Percentiles rank a stretch among this genome's conserved stretches.
Evolutionary conservation across 1,140 invertebrate species (phyloP).

Genomic region (Drosophila rhopaloa): DNA sequence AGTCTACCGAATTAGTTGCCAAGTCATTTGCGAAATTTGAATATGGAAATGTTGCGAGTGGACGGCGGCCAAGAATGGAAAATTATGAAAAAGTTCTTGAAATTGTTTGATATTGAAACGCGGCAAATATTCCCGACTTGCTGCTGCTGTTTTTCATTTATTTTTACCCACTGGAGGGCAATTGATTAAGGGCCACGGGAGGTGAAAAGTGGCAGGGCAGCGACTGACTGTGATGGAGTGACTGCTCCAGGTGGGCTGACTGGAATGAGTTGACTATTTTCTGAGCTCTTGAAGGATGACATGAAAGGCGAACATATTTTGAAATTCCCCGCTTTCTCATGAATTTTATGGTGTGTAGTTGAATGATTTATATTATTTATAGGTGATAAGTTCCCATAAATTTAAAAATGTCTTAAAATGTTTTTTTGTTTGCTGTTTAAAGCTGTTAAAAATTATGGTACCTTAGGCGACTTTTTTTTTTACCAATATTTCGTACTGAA

Average conservation of each 20-base stretch:
- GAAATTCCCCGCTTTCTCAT: constrained; percentile 9
- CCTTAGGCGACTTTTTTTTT: no score
- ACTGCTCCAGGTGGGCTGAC: constrained; percentile 24
- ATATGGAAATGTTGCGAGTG: constrained; percentile 61
- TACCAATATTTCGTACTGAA: no score
- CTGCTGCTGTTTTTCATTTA: background rate
- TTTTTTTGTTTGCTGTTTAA: no score
- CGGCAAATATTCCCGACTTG: constrained; percentile 10
- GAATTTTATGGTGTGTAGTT: constrained; percentile 12
- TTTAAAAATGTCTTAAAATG: no score
- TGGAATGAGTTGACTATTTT: constrained; percentile 29
- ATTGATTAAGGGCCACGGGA: constrained; percentile 24
- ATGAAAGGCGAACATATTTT: background rate
- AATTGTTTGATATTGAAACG: constrained; percentile 55
- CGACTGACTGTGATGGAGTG: constrained; percentile 27
- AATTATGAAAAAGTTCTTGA: constrained; percentile 55
- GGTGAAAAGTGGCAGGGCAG: background rate
- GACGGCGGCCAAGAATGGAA: constrained; percentile 16
- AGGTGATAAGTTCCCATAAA: background rate
- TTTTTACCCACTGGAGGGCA: constrained; percentile 16
- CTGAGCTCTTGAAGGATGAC: constrained; percentile 1
- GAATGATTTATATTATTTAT: constrained; percentile 26
- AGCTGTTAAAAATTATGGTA: no score
- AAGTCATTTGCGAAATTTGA: constrained; percentile 66
- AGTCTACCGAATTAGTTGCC: constrained; percentile 19